These are phyloP conservation scores for Meandrusa payeni DNA, from an alignment of 2,888 invertebrate genomes.

Conservation along the genomic window DNA sequence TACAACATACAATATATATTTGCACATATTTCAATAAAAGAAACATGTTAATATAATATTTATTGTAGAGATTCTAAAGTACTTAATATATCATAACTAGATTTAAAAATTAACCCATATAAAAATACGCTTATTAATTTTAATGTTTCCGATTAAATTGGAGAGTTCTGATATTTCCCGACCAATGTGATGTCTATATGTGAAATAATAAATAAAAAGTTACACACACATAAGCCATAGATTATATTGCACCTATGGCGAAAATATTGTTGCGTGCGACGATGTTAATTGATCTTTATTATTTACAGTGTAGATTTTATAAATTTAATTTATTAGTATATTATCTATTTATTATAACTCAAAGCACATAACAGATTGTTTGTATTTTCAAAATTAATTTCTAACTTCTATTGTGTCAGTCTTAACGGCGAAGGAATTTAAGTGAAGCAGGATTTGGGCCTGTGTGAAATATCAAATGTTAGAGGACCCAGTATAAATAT, in stretches of 20 bases:
- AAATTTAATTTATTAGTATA: slow-evolving; percentile 14
- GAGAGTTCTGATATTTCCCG: slow-evolving; percentile 76
- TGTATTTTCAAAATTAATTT: slow-evolving; percentile 17
- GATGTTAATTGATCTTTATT: too few species aligned
- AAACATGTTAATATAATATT: slow-evolving; percentile 25
- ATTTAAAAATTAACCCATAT: slow-evolving; percentile 66
- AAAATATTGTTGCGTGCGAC: slow-evolving; percentile 1
- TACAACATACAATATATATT: slow-evolving; percentile 32
- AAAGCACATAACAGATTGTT: slow-evolving; percentile 16
- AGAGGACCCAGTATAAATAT: slow-evolving; percentile 51
- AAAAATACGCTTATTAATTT: slow-evolving; percentile 80
- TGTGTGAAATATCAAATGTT: slow-evolving; percentile 24
- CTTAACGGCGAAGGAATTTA: slow-evolving; percentile 42
- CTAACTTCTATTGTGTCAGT: slow-evolving; percentile 33
- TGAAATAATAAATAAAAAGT: slow-evolving; percentile 63
- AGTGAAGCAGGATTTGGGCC: slow-evolving; percentile 33
- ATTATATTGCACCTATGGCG: slow-evolving; percentile 40
- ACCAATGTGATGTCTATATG: slow-evolving; percentile 71
- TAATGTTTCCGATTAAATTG: slow-evolving; percentile 79
- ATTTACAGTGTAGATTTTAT: slow-evolving; percentile 14
- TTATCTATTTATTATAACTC: slow-evolving; percentile 28
- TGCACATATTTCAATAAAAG: slow-evolving; percentile 44
- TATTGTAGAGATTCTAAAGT: slow-evolving; percentile 29
- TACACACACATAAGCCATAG: slow-evolving; percentile 58
- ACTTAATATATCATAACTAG: slow-evolving; percentile 48